These are phyloP conservation scores for Drosophila ambigua DNA, from an alignment of 1,140 invertebrate species.

Conservation along the genomic window DNA sequence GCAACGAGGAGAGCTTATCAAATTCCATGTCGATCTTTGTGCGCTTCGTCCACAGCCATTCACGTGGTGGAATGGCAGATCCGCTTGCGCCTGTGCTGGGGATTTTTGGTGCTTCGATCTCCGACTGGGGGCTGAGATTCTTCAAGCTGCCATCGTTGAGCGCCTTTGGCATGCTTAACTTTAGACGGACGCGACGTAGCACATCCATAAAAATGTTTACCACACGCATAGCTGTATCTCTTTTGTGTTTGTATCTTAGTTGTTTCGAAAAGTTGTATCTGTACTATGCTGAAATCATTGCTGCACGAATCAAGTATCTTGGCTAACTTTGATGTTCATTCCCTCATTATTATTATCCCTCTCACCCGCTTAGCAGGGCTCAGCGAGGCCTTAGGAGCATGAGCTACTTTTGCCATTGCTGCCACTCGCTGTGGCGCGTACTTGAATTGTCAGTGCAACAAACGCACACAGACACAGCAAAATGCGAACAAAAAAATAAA, in stretches of 20 bases:
- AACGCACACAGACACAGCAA: constrained; percentile 34
- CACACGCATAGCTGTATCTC: constrained; percentile 16
- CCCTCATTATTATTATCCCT: constrained; percentile 9
- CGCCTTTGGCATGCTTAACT: neutral
- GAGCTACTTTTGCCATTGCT: constrained; percentile 30
- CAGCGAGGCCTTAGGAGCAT: neutral
- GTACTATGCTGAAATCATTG: neutral
- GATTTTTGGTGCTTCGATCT: neutral
- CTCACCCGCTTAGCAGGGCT: neutral
- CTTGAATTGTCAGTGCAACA: constrained; percentile 45
- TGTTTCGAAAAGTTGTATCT: constrained; percentile 6
- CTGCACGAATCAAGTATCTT: neutral
- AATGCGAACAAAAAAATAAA: constrained; percentile 9
- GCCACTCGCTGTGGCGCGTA: constrained; percentile 39
- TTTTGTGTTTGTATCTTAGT: neutral
- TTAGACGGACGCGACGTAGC: constrained; percentile 21
- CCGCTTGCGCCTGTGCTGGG: neutral
- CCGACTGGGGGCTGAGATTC: no score
- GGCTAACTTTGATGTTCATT: constrained; percentile 19
- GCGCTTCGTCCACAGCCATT: neutral
- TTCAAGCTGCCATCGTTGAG: neutral
- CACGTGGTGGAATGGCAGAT: neutral
- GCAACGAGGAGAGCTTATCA: neutral
- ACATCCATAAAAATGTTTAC: constrained; percentile 25
- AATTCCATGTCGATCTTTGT: neutral